A percentile compares a stretch with the other conserved stretches of the same genome.
Evolutionary conservation across 2,797 vertebrate genomes (phyloP).

Genomic region (Sebastes miniatus): DNA sequence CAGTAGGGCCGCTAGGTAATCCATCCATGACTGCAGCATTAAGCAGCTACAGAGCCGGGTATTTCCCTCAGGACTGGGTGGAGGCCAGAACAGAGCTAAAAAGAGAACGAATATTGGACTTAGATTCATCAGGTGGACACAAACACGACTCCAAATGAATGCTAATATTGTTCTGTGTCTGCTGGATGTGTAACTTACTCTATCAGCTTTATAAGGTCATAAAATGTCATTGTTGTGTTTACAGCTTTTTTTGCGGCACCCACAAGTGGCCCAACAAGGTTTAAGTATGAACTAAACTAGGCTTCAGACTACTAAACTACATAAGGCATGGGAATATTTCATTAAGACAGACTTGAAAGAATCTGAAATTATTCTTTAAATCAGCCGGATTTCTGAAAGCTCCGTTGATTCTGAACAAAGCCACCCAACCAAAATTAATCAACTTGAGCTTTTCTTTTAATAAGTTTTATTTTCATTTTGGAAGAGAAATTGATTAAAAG

Average conservation of each 20-base stretch:
- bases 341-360: not conserved
- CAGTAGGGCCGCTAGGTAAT: not conserved
- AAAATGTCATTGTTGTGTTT: not conserved
- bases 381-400: constrained; percentile 3
- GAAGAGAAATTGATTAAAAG: not conserved
- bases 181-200: no score
- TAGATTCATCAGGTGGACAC: not conserved
- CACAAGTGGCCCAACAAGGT: not conserved
- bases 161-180: not conserved
- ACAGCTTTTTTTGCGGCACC: not conserved
- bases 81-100: not conserved
- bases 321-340: not conserved
- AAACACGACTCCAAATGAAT: not conserved
- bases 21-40: not conserved
- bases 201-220: not conserved
- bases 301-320: no score
- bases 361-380: not conserved
- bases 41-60: not conserved
- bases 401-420: not conserved
- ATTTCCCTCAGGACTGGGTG: not conserved
- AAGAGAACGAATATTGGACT: not conserved
- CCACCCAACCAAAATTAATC: not conserved
- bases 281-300: not conserved
- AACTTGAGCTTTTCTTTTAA: constrained; percentile 15
- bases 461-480: not conserved